These are phyloP conservation scores for Bacillus rossius DNA, from an alignment of 1,140 invertebrate species.

Conservation along the genomic window DNA sequence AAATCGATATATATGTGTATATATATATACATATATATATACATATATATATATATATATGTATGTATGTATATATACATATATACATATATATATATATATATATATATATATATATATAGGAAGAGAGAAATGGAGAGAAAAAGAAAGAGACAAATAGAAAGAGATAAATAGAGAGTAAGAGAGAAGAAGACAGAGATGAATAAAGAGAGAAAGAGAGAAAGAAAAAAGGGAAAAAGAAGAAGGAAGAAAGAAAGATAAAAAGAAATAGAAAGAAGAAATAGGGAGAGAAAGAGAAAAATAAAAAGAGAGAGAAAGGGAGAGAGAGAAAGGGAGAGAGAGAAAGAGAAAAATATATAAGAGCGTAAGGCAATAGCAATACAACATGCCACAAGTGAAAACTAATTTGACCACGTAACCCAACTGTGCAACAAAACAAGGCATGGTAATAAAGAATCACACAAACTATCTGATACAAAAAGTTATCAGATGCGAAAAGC, in stretches of 20 bases:
- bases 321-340: background rate
- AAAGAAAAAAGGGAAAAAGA: background rate
- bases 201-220: background rate
- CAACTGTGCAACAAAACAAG: too few relatives aligned
- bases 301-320: too few relatives aligned
- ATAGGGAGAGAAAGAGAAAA: background rate
- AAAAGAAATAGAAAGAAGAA: background rate
- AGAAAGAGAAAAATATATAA: too few relatives aligned
- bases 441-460: too few relatives aligned
- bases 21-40: conserved; percentile 22
- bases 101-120: background rate
- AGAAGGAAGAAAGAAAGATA: background rate
- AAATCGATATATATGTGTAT: conserved; percentile 6
- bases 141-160: background rate
- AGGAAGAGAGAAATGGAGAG: background rate
- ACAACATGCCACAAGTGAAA: too few relatives aligned
- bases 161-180: background rate
- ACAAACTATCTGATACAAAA: too few relatives aligned
- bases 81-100: background rate
- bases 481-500: too few relatives aligned
- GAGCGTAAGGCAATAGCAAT: too few relatives aligned
- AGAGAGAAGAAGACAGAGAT: background rate
- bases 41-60: conserved; percentile 23
- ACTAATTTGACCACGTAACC: too few relatives aligned
- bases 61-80: background rate